Evolutionary conservation across 2,113 vertebrate species (phyloP), one percentile per base, ranked within the genome.

Genomic region (Mellivora capensis): DNA sequence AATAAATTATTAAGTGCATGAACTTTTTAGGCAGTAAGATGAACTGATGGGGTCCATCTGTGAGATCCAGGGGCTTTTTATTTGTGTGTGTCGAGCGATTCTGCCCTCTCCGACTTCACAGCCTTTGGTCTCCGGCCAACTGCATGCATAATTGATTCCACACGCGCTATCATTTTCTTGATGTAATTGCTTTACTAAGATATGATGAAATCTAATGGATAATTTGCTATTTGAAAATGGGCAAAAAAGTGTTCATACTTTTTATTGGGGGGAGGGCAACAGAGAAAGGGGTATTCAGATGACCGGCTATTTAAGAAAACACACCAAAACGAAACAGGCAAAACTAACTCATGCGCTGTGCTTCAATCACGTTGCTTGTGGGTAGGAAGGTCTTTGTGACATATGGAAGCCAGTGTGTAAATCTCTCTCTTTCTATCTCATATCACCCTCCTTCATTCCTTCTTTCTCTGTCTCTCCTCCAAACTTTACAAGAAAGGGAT

Each of bases 1-100:
- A 99, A 99, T 99, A 99, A 99, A 99, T 99, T 99, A 99, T 99
- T 99, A 99, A 99, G 99, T 98, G 99, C 99, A 99, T 99, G 99
- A 99, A 99, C 99, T 99, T 99, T 99, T 99, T 99, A 99, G 98
- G 99, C 99, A 99, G 99, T 99, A 99, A 99, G 99, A 99, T 99
- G 99, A 99, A 99, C 99, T 99, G 99, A 99, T 99, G 99, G 99
- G 99, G 99, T 99, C 99, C 99, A 99, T 99, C 99, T 99, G 99
- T 98, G 99, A 99, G 99, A 99, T 99, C 99, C 98, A 99, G 99
- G 99, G 99, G 98, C 98, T 99, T 99, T 99, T 99, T 99, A 98
- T 98, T 98, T 99, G 98, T 99, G 98, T 99, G 99, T 99, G 99
- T 99, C 97, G 98, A 99, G 98, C 96, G 98, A 98, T 98, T 99